A percentile compares a stretch with the other conserved stretches of the same genome.
These are phyloP conservation scores for Craseonycteris thonglongyai DNA, from an alignment of 2,113 vertebrate species.

Conservation along the genomic window DNA sequence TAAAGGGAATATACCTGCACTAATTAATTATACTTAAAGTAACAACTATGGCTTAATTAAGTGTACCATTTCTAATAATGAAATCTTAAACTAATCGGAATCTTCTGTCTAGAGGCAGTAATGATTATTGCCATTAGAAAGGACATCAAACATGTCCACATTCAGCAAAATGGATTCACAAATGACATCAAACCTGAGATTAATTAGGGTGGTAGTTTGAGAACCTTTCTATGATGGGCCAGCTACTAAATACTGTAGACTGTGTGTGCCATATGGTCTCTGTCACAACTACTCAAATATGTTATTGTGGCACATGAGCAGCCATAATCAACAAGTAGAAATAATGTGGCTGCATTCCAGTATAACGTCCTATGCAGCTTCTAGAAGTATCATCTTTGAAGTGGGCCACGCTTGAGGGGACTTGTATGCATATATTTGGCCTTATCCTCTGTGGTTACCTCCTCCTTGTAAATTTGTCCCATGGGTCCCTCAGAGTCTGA, in stretches of 20 bases:
- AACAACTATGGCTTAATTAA: slow-evolving; percentile 78
- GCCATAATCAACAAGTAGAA: neutral
- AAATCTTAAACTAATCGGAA: slow-evolving; percentile 72
- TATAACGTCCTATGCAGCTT: neutral
- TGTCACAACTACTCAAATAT: neutral
- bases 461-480: neutral
- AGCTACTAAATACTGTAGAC: neutral
- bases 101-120: slow-evolving; percentile 58
- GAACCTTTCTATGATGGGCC: neutral
- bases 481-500: neutral
- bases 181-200: neutral
- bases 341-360: neutral
- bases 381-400: neutral
- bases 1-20: slow-evolving; percentile 72
- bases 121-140: slow-evolving; percentile 64
- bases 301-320: rapidly evolving
- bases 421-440: neutral
- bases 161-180: neutral
- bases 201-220: neutral
- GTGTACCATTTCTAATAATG: slow-evolving; percentile 76
- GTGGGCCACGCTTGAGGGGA: too few species aligned
- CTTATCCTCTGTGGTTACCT: neutral
- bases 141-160: slow-evolving; percentile 26
- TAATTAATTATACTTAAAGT: slow-evolving; percentile 80
- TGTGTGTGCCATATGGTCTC: neutral